phyloP scores from a whole-genome alignment of 1,140 invertebrate genomes.

The Drepana arcuata region DNA sequence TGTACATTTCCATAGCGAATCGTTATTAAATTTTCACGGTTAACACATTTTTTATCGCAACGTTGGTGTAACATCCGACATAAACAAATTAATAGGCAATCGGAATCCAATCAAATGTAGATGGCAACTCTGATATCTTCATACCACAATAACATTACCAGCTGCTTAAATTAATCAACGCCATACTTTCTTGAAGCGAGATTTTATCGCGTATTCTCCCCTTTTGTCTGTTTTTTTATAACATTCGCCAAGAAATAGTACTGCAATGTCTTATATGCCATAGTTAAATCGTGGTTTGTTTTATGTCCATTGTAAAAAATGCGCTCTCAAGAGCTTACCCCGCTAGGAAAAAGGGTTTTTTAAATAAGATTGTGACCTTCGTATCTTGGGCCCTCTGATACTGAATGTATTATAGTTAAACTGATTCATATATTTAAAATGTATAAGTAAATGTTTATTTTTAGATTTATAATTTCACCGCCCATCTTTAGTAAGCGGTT shows the following conservation, averaged over 20 bases:
- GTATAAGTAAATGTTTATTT: no score
- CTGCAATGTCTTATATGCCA: background rate
- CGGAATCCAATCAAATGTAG: slow-evolving; percentile 42
- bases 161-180: slow-evolving; percentile 33
- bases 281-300: background rate
- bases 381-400: no score
- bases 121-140: slow-evolving; percentile 41
- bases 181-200: slow-evolving; percentile 12
- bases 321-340: no score
- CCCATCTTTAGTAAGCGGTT: no score
- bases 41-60: slow-evolving; percentile 8
- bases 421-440: no score
- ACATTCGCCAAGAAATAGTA: background rate
- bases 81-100: slow-evolving; percentile 42
- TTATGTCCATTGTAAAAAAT: background rate
- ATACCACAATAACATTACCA: slow-evolving; percentile 25
- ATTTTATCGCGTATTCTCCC: slow-evolving; percentile 10
- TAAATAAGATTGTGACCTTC: no score
- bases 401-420: no score
- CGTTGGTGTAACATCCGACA: slow-evolving; percentile 9
- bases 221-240: background rate
- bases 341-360: no score
- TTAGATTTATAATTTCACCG: no score
- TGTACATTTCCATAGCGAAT: no score
- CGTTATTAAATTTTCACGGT: no score